phyloP scores from a whole-genome alignment of 2,797 vertebrate genomes.

The Thalassophryne amazonica region DNA sequence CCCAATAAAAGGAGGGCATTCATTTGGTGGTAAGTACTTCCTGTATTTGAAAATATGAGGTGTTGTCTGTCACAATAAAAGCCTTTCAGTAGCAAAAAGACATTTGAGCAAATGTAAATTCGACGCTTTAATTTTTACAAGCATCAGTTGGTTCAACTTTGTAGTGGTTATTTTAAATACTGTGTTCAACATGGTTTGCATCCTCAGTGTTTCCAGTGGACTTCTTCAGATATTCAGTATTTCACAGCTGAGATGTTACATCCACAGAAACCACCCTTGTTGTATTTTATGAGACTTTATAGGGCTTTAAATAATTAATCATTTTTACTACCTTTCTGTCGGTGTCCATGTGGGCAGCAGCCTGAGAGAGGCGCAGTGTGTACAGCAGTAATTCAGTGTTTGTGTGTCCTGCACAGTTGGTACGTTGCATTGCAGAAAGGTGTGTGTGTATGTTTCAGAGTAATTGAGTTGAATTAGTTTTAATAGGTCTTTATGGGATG shows the following conservation, averaged over 20 bases:
- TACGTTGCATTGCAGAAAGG: slow-evolving; percentile 30
- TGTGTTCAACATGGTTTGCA: no score
- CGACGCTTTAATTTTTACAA: no score
- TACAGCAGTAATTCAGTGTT: slow-evolving; percentile 1
- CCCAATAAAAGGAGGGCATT: no score
- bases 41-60: no score
- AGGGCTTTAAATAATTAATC: slow-evolving; percentile 29
- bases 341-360: slow-evolving; percentile 16
- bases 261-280: slow-evolving; percentile 8
- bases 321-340: slow-evolving; percentile 37
- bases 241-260: background rate
- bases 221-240: no score
- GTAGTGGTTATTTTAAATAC: no score
- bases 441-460: slow-evolving; percentile 34
- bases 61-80: no score
- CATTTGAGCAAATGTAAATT: no score
- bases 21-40: no score
- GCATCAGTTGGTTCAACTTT: no score
- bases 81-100: no score
- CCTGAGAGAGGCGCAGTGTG: slow-evolving; percentile 21
- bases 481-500: slow-evolving; percentile 70
- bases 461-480: slow-evolving; percentile 72
- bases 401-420: slow-evolving; percentile 9
- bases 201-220: no score
- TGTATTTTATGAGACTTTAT: slow-evolving; percentile 33